Evolutionary conservation across 2,797 vertebrate species (phyloP).

Genomic region (Orientallactaga sibirica): DNA sequence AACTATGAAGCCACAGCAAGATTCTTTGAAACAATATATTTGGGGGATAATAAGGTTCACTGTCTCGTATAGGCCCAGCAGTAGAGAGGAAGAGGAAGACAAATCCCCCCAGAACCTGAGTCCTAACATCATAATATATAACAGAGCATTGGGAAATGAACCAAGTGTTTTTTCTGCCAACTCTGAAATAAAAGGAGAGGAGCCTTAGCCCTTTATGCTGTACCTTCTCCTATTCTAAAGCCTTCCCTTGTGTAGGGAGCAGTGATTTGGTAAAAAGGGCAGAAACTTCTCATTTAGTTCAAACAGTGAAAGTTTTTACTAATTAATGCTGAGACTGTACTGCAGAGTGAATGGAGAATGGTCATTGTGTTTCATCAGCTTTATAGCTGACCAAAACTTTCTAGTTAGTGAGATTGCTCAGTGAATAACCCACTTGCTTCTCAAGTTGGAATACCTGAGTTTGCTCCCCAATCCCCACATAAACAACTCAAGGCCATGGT

Average conservation of each 20-base stretch:
- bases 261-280: no score
- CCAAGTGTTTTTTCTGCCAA: background rate
- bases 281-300: background rate
- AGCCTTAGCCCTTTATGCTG: background rate
- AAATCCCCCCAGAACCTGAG: background rate
- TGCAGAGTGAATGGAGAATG: background rate
- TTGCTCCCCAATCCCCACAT: no score
- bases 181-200: background rate
- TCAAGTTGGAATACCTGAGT: no score
- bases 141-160: background rate
- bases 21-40: background rate
- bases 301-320: background rate
- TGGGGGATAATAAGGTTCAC: background rate
- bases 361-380: background rate
- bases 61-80: background rate
- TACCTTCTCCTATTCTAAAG: background rate
- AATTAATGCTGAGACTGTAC: background rate
- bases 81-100: background rate
- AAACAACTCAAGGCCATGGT: no score
- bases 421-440: no score
- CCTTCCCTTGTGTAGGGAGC: no score
- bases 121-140: background rate
- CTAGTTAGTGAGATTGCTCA: no score
- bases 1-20: background rate
- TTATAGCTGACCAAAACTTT: background rate